These are phyloP conservation scores for Phrynosoma platyrhinos DNA, from an alignment of 2,113 vertebrate species.

Conservation along the genomic window DNA sequence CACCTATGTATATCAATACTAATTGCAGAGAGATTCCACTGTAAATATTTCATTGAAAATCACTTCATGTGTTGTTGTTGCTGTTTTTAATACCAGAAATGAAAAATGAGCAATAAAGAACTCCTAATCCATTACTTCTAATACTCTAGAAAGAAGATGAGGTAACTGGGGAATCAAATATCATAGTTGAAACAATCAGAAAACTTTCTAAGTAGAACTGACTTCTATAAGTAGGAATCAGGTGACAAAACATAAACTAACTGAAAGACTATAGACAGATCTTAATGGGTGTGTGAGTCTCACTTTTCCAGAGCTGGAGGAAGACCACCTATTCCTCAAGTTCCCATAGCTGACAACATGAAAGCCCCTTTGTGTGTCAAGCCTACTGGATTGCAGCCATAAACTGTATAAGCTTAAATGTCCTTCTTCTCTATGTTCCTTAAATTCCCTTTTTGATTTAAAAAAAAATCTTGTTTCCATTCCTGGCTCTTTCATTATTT, in stretches of 20 bases:
- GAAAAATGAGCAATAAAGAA: background rate
- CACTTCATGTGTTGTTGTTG: no score
- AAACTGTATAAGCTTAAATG: background rate
- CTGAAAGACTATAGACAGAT: background rate
- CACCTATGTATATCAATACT: no score
- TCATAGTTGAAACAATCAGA: background rate
- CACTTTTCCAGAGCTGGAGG: background rate
- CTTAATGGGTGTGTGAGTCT: background rate
- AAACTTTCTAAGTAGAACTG: background rate
- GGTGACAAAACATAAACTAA: background rate
- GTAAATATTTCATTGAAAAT: background rate
- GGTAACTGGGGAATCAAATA: no score
- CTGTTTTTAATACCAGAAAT: background rate
- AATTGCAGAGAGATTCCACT: no score
- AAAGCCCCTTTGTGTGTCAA: background rate
- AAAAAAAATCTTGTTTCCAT: slow-evolving; percentile 36
- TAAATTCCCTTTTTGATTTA: background rate
- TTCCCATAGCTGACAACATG: background rate
- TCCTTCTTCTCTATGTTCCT: background rate
- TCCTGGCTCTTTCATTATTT: slow-evolving; percentile 37
- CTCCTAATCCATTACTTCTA: background rate
- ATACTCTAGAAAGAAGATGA: background rate
- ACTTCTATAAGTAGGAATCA: background rate
- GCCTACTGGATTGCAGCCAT: background rate
- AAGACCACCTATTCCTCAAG: background rate